Evolutionary conservation across 2,888 invertebrate species (phyloP).

Genomic region (Rhogogaster chlorosoma): DNA sequence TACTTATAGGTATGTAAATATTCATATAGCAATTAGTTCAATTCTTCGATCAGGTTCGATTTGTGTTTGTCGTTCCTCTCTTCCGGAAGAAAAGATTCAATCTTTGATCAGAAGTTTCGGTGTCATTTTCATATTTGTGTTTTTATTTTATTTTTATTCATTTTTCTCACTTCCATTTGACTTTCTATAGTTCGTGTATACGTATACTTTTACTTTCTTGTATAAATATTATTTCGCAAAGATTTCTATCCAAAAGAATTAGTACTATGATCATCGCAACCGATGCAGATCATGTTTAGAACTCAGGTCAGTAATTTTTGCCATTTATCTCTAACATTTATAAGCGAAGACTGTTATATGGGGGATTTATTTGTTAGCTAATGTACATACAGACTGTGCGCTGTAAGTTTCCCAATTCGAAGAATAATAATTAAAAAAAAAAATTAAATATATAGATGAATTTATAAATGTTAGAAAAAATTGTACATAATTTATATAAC

Average conservation of each 20-base stretch:
- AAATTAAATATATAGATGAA: neutral
- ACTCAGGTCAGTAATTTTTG: neutral
- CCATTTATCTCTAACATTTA: neutral
- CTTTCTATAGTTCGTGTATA: neutral
- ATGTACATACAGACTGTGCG: neutral
- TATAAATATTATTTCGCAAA: neutral
- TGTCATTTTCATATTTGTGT: neutral
- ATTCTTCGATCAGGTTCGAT: neutral
- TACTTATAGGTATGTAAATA: neutral
- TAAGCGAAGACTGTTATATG: neutral
- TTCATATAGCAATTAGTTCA: neutral
- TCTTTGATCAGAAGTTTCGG: neutral
- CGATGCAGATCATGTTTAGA: neutral
- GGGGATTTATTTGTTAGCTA: neutral
- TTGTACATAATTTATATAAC: neutral
- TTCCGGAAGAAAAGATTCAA: neutral
- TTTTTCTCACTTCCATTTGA: neutral
- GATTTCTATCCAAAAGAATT: neutral
- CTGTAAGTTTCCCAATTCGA: neutral
- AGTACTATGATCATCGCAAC: neutral
- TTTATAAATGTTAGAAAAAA: neutral
- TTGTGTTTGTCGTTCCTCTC: neutral
- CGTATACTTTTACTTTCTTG: neutral
- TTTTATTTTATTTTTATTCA: neutral
- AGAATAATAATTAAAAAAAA: neutral